Evolutionary conservation across 2,113 vertebrate species (phyloP).

Genomic region (Petaurus breviceps): DNA sequence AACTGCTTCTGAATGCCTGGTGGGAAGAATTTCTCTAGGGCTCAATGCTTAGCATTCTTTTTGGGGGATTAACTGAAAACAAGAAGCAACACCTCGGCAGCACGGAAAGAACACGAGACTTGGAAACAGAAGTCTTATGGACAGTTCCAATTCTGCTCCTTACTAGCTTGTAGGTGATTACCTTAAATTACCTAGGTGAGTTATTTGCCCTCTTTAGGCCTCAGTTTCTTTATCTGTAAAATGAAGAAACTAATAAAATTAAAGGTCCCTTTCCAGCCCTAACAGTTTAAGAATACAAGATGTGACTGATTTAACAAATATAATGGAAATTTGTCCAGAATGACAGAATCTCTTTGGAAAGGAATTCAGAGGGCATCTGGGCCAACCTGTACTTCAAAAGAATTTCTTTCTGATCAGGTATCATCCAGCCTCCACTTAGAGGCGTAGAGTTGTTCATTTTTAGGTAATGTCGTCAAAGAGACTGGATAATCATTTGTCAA

Average conservation of each 20-base stretch:
- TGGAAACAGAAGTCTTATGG: not conserved
- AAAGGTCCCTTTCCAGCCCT: not conserved
- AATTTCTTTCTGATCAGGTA: not conserved
- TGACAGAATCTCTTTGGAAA: not conserved
- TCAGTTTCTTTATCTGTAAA: conserved; percentile 30
- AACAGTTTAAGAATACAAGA: not conserved
- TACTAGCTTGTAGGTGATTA: not conserved
- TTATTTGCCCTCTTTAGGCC: not conserved
- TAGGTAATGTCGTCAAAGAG: not conserved
- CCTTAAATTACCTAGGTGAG: not conserved
- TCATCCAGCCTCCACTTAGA: not conserved
- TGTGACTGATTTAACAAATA: not conserved
- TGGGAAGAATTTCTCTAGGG: conserved; percentile 34
- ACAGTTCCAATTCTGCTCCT: not conserved
- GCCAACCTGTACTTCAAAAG: not conserved
- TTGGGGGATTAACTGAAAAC: conserved; percentile 50
- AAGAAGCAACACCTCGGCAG: not conserved
- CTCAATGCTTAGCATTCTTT: conserved; percentile 49
- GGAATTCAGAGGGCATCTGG: not conserved
- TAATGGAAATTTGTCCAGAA: not conserved
- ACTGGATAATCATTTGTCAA: not conserved
- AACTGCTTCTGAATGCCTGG: conserved; percentile 8
- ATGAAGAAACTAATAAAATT: not conserved
- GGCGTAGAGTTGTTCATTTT: not conserved
- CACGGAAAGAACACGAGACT: not conserved